Evolutionary conservation across 2,113 vertebrate species (phyloP), one percentile per base, ranked within the genome.

Genomic region (Stercorarius parasiticus): DNA sequence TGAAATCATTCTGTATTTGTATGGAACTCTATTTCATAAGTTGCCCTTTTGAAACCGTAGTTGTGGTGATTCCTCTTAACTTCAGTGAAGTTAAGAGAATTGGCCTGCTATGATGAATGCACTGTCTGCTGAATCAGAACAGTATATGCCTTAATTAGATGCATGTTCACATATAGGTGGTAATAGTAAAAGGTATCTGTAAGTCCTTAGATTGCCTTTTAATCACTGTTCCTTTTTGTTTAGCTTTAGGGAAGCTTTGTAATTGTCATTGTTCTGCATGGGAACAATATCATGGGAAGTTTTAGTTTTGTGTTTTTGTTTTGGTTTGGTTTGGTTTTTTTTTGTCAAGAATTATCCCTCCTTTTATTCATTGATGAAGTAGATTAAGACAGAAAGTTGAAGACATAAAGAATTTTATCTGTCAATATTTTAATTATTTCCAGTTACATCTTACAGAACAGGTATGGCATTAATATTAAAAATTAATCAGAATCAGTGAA

Each of bases 401-500:
- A 87, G 15, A 65, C 58, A 42, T 6, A n/a, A 55, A 12, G 10
- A 65, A n/a, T 73, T 26, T 66, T 78, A 25, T 79, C 36, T 79
- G 14, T 3, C 11, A 21, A 19, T 58, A 80, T 27, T 82, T 89
- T 58, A 61, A n/a, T 32, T 87, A 71, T 91, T 86, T 70, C 38
- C 18, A 14, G 19, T 79, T 70, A 65, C 2, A 71, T 29, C 8
- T 17, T 36, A 61, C 10, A 79, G 38, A 52, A 26, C 11, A 86
- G 14, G 3, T 91, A 76, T 55, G 18, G 8, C 30, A 76, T 83
- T 79, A 78, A 66, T 71, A 83, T 73, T 50, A 78, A 86, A 88
- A 94, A 74, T 64, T 79, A 86, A 83, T 62, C 32, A 66, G 88
- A 95, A 89, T 92, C 47, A 95, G 50, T 86, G 50, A 90, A 96